phyloP scores from a whole-genome alignment of 2,797 vertebrate species.

The Eospalax fontanierii region DNA sequence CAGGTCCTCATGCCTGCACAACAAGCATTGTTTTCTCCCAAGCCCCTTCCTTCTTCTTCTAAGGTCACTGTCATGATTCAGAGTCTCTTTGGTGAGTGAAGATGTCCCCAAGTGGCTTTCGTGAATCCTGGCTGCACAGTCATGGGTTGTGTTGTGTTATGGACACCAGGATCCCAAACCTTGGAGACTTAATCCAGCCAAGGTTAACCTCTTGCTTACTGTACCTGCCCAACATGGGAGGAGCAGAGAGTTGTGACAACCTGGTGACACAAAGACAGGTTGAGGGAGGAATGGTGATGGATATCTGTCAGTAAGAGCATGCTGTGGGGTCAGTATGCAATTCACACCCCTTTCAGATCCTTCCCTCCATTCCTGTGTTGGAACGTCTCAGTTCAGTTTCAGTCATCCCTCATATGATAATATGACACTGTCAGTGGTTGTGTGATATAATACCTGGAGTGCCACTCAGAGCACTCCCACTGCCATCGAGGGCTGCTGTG shows the following conservation, averaged over 20 bases:
- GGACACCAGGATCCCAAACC: no score
- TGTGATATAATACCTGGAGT: background rate
- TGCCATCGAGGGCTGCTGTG: background rate
- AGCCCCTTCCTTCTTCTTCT: background rate
- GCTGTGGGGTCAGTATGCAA: no score
- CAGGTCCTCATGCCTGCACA: background rate
- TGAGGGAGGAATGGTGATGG: no score
- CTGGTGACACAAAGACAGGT: background rate
- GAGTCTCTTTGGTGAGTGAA: background rate
- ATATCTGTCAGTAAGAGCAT: no score
- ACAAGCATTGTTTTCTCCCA: background rate
- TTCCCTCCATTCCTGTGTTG: background rate
- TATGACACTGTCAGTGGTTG: no score
- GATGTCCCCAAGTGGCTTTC: background rate
- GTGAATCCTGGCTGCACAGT: rapidly evolving
- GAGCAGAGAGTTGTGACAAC: background rate
- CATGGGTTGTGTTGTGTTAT: no score
- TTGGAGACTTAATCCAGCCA: background rate
- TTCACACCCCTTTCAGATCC: no score
- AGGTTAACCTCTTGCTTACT: background rate
- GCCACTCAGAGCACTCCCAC: background rate
- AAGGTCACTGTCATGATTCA: background rate
- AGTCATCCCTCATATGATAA: background rate
- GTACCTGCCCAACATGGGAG: background rate
- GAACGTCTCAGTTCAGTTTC: background rate